Percentiles rank a stretch among this genome's conserved stretches.
These are phyloP conservation scores for Pteronura brasiliensis DNA, from an alignment of 2,113 vertebrate species.

Conservation along the genomic window DNA sequence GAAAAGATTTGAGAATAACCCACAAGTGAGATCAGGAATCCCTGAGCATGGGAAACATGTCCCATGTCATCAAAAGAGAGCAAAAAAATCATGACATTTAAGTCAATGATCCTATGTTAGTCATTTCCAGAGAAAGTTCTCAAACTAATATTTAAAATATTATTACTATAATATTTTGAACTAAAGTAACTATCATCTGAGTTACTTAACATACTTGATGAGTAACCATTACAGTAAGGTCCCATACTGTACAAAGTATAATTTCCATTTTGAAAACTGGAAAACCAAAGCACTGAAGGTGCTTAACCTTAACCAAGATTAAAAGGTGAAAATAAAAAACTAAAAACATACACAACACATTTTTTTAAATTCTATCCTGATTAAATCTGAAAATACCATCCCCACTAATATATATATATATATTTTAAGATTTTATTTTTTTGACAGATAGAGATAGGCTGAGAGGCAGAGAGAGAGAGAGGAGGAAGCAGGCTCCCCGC, in stretches of 20 bases:
- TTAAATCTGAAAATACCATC: neutral
- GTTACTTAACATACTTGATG: neutral
- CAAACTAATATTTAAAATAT: constrained; percentile 8
- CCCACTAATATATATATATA: neutral
- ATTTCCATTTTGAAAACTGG: constrained; percentile 50
- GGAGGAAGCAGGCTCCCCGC: too few species aligned
- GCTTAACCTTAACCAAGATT: neutral
- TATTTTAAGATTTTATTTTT: too few species aligned
- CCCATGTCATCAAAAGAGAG: neutral
- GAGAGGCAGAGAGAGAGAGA: too few species aligned
- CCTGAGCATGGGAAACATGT: neutral
- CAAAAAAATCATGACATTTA: neutral
- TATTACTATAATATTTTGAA: constrained; percentile 18
- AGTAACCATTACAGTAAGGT: constrained; percentile 31
- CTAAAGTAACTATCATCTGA: constrained; percentile 15
- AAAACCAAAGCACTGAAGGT: constrained; percentile 1
- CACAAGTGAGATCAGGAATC: neutral
- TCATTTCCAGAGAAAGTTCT: constrained; percentile 14
- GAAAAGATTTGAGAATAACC: neutral
- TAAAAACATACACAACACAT: neutral
- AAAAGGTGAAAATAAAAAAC: neutral
- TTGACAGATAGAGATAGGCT: too few species aligned
- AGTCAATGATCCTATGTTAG: neutral
- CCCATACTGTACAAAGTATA: neutral
- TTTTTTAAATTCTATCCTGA: neutral